These are phyloP conservation scores for Diloba caeruleocephala DNA, from an alignment of 2,888 invertebrate species.

Conservation along the genomic window DNA sequence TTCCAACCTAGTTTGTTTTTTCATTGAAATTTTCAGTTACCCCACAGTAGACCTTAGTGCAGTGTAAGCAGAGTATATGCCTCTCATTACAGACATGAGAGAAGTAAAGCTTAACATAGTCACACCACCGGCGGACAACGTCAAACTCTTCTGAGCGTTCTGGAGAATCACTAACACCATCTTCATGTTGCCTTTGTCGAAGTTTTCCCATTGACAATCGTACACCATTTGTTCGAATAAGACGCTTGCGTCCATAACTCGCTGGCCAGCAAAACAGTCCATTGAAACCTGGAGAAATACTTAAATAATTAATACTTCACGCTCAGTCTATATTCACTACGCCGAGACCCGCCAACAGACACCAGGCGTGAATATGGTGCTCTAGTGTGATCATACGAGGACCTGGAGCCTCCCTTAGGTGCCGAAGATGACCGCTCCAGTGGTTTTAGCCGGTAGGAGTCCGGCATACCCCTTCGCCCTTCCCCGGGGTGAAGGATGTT, in stretches of 20 bases:
- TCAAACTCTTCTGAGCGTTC: constrained; percentile 69
- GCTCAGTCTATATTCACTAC: too few species aligned
- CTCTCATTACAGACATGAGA: constrained; percentile 67
- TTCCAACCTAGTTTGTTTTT: too few species aligned
- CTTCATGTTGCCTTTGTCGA: constrained; percentile 67
- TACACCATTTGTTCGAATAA: constrained; percentile 70
- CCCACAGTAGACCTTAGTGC: constrained; percentile 66
- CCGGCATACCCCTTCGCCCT: too few species aligned
- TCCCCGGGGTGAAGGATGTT: too few species aligned
- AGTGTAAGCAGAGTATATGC: constrained; percentile 74
- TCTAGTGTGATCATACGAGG: too few species aligned
- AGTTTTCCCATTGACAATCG: constrained; percentile 75
- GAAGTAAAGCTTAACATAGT: constrained; percentile 64
- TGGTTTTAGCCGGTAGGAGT: too few species aligned
- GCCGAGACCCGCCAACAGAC: too few species aligned
- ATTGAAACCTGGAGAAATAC: constrained; percentile 56
- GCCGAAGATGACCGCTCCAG: too few species aligned
- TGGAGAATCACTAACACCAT: constrained; percentile 68
- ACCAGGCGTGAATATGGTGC: too few species aligned
- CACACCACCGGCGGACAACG: constrained; percentile 73
- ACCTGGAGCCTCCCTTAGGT: too few species aligned
- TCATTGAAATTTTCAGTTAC: neutral
- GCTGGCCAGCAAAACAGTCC: constrained; percentile 74
- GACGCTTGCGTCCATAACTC: constrained; percentile 68
- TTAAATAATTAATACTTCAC: too few species aligned